Percentiles rank a stretch among this genome's conserved stretches.
phyloP scores from a whole-genome alignment of 2,888 invertebrate species.

The Macrostomum cliftonense region DNA sequence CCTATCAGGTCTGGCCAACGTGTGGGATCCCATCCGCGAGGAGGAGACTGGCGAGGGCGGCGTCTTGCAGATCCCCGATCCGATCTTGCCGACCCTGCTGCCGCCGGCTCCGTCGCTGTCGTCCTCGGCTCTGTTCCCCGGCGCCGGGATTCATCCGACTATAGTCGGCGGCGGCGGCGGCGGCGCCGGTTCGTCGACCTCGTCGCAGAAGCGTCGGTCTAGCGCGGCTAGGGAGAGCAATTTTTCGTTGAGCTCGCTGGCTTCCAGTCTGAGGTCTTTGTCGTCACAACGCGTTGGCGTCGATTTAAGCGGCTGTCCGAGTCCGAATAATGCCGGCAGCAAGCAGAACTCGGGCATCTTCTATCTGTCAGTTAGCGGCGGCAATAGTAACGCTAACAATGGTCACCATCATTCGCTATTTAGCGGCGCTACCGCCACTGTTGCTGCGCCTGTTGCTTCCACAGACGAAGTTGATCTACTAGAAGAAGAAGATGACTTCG shows the following conservation, averaged over 20 bases:
- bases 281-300: too few relatives aligned
- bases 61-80: background rate
- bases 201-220: background rate
- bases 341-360: too few relatives aligned
- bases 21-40: background rate
- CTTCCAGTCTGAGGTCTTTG: background rate
- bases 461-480: too few relatives aligned
- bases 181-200: background rate
- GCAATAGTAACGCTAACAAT: too few relatives aligned
- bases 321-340: too few relatives aligned
- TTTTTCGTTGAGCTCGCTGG: constrained; percentile 5
- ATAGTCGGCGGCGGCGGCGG: background rate
- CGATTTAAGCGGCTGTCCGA: too few relatives aligned
- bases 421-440: too few relatives aligned
- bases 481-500: too few relatives aligned
- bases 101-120: background rate
- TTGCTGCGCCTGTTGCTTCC: too few relatives aligned
- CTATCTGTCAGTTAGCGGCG: too few relatives aligned
- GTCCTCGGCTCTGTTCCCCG: background rate
- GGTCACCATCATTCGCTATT: too few relatives aligned
- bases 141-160: background rate
- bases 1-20: background rate
- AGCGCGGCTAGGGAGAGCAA: background rate
- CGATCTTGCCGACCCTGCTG: background rate
- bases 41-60: background rate